Conservation (phyloP, 2,888 invertebrate species). For the Acrobasis suavella region DNA sequence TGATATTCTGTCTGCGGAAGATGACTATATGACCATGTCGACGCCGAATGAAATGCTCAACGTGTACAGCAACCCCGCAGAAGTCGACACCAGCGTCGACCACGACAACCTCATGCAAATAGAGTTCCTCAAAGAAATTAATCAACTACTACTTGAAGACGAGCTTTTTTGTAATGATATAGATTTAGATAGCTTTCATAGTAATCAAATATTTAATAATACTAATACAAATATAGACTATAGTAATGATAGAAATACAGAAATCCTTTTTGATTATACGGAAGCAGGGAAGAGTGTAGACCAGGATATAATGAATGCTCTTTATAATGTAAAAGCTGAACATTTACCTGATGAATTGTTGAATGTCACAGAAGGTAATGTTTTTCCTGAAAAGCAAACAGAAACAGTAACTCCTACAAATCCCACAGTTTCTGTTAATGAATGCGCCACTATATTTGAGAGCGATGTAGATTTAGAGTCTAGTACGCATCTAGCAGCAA, state of each 20-base stretch:
- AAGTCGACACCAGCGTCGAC: slow-evolving; percentile 50
- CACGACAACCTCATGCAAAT: slow-evolving; percentile 68
- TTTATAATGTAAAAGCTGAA: slow-evolving; percentile 60
- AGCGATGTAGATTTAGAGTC: slow-evolving; percentile 75
- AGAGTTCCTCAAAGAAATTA: slow-evolving; percentile 72
- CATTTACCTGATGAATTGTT: slow-evolving; percentile 62
- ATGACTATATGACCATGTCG: slow-evolving; percentile 68
- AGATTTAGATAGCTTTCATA: slow-evolving; percentile 70
- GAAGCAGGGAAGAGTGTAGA: slow-evolving; percentile 59
- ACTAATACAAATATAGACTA: slow-evolving; percentile 58
- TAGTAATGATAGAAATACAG: slow-evolving; percentile 51
- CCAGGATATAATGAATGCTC: slow-evolving; percentile 66
- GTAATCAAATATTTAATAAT: slow-evolving; percentile 59
- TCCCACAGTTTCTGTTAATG: slow-evolving; percentile 59
- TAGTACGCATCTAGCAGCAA: slow-evolving; percentile 70
- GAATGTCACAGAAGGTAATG: slow-evolving; percentile 49
- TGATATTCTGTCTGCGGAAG: slow-evolving; percentile 72
- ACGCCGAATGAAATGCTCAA: slow-evolving; percentile 56
- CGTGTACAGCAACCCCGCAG: slow-evolving; percentile 44
- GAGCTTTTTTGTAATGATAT: slow-evolving; percentile 71
- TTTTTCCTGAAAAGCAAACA: slow-evolving; percentile 40
- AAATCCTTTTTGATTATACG: slow-evolving; percentile 62
- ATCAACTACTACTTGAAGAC: slow-evolving; percentile 69
- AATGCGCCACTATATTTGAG: slow-evolving; percentile 75
- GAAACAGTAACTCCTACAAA: slow-evolving; percentile 39